A percentile compares a stretch with the other conserved stretches of the same genome.
These are phyloP conservation scores for Cheilosia scutellata DNA, from an alignment of 2,888 invertebrate genomes.

Conservation along the genomic window DNA sequence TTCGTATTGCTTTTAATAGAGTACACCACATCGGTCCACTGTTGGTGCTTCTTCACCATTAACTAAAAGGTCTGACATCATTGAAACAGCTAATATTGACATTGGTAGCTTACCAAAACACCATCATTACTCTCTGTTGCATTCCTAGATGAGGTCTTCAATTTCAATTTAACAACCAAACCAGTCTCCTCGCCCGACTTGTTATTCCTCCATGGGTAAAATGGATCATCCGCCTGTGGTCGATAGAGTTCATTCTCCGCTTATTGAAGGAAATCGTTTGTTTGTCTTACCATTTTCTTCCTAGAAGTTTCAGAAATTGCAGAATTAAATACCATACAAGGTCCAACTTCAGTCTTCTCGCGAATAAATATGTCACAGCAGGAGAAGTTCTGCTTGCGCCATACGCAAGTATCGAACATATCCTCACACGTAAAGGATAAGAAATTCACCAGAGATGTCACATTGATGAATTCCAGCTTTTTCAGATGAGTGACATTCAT, in stretches of 20 bases:
- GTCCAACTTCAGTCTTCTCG: constrained; percentile 84
- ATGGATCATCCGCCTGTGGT: constrained; percentile 62
- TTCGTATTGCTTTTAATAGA: constrained; percentile 80
- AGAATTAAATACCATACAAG: constrained; percentile 85
- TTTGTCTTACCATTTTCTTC: constrained; percentile 68
- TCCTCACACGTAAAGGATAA: constrained; percentile 82
- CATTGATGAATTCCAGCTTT: constrained; percentile 79
- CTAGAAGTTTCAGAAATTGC: constrained; percentile 76
- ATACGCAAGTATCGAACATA: constrained; percentile 83
- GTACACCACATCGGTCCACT: constrained; percentile 78
- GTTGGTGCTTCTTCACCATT: constrained; percentile 80
- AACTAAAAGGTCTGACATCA: constrained; percentile 74
- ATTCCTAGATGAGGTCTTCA: constrained; percentile 70
- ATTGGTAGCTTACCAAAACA: constrained; percentile 77
- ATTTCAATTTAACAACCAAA: constrained; percentile 77
- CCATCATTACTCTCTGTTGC: constrained; percentile 74
- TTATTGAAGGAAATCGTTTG: background rate
- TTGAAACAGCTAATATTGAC: background rate
- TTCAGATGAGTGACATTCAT: constrained; percentile 81
- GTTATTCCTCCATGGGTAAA: constrained; percentile 80
- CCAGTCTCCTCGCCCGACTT: constrained; percentile 80
- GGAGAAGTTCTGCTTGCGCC: constrained; percentile 82
- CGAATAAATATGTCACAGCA: constrained; percentile 84
- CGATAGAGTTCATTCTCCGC: background rate
- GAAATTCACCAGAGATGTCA: constrained; percentile 78